Evolutionary conservation across 2,888 invertebrate genomes (phyloP).

Genomic region (Arctia plantaginis): DNA sequence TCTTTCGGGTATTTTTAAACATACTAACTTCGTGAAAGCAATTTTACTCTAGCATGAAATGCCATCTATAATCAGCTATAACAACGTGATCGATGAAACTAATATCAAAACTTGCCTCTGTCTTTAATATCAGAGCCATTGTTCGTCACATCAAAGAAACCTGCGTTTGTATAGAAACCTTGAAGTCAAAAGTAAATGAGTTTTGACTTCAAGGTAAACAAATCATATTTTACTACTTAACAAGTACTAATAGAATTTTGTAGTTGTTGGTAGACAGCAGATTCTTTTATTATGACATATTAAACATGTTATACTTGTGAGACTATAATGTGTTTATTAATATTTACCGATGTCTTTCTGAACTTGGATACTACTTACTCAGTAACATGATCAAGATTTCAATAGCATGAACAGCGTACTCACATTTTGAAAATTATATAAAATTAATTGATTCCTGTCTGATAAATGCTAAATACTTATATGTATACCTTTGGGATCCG

Average conservation of each 20-base stretch:
- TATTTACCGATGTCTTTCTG: too few species aligned
- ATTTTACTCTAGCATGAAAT: constrained; percentile 29
- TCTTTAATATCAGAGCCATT: constrained; percentile 37
- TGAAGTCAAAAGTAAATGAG: constrained; percentile 13
- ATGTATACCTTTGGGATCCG: too few species aligned
- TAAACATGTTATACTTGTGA: neutral
- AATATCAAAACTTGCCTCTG: constrained; percentile 38
- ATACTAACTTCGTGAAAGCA: constrained; percentile 13
- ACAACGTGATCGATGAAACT: constrained; percentile 38
- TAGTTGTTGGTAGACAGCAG: constrained; percentile 52
- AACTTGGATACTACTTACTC: too few species aligned
- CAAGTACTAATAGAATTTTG: constrained; percentile 51
- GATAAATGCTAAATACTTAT: too few species aligned
- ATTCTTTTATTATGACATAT: neutral
- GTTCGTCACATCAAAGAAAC: constrained; percentile 29
- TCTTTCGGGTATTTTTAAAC: neutral
- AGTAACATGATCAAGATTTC: too few species aligned
- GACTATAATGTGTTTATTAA: too few species aligned
- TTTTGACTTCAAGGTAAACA: constrained; percentile 34
- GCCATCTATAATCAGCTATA: constrained; percentile 23
- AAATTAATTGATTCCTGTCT: too few species aligned
- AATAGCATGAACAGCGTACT: too few species aligned
- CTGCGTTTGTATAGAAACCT: constrained; percentile 18
- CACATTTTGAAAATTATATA: too few species aligned
- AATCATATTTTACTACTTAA: constrained; percentile 44